phyloP scores from a whole-genome alignment of 2,113 vertebrate species.

The Antennarius striatus region DNA sequence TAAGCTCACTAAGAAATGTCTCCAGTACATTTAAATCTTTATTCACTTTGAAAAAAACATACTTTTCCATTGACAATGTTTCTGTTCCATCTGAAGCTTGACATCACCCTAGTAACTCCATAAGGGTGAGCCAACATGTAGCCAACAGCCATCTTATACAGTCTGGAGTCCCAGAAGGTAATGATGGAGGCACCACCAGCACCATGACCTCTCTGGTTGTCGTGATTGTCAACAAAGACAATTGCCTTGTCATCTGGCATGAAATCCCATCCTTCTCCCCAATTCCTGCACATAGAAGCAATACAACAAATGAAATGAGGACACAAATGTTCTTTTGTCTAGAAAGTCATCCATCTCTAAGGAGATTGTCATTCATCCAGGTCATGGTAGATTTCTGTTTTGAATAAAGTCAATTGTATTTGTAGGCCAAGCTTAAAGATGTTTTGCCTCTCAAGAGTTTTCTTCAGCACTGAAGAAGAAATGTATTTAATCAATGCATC shows the following conservation, averaged over 20 bases:
- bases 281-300: constrained; percentile 79
- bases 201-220: constrained; percentile 93
- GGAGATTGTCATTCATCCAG: no score
- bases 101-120: constrained; percentile 91
- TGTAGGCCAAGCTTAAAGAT: no score
- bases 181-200: constrained; percentile 87
- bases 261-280: constrained; percentile 95
- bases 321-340: no score
- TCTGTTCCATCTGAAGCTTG: constrained; percentile 90
- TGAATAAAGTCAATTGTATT: no score
- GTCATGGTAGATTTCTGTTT: no score
- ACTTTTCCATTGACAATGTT: constrained; percentile 84
- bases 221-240: constrained; percentile 94
- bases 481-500: no score
- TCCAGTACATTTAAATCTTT: neutral
- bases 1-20: no score
- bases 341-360: no score
- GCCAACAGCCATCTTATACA: constrained; percentile 88
- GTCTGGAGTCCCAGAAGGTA: constrained; percentile 88
- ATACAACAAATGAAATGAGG: no score
- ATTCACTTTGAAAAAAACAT: neutral
- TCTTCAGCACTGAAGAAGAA: no score
- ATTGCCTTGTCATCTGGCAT: constrained; percentile 84
- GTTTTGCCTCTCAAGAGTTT: no score
- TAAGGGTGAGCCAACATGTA: constrained; percentile 96